phyloP scores from a whole-genome alignment of 2,888 invertebrate genomes.

The Tuta absoluta region DNA sequence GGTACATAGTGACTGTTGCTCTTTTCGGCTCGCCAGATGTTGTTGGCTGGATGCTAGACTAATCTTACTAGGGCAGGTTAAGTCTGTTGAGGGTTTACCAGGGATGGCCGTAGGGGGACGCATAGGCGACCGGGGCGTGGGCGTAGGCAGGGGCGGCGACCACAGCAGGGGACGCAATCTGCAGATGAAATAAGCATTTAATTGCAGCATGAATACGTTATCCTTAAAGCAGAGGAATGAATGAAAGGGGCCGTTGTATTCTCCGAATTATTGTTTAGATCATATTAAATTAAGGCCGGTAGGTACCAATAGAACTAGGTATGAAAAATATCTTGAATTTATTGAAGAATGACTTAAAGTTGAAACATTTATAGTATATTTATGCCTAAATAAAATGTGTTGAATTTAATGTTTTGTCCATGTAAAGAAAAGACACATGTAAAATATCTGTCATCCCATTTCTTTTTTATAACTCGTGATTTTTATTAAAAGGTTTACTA shows the following conservation, averaged over 20 bases:
- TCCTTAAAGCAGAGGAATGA: not conserved
- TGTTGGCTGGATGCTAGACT: conserved; percentile 33
- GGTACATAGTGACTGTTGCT: conserved; percentile 66
- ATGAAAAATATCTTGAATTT: too few species aligned
- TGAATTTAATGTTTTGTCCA: too few species aligned
- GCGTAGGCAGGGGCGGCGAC: conserved; percentile 60
- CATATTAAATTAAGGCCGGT: too few species aligned
- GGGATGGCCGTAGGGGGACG: conserved; percentile 61
- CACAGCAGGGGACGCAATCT: conserved; percentile 68
- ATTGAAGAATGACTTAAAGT: too few species aligned
- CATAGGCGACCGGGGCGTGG: conserved; percentile 51
- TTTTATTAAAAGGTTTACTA: too few species aligned
- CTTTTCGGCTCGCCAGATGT: conserved; percentile 47
- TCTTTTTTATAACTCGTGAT: too few species aligned
- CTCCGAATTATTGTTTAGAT: not conserved
- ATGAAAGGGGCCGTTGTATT: not conserved
- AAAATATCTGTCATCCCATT: too few species aligned
- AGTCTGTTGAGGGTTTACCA: conserved; percentile 54
- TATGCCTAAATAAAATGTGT: too few species aligned
- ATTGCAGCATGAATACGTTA: not conserved
- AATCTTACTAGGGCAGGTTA: conserved; percentile 1
- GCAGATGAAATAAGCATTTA: conserved; percentile 25
- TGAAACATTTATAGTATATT: too few species aligned
- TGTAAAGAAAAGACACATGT: too few species aligned
- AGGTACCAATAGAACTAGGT: too few species aligned